Base-by-base conservation (phyloP, 2,797 vertebrate genomes). In the Mus minutoides region DNA sequence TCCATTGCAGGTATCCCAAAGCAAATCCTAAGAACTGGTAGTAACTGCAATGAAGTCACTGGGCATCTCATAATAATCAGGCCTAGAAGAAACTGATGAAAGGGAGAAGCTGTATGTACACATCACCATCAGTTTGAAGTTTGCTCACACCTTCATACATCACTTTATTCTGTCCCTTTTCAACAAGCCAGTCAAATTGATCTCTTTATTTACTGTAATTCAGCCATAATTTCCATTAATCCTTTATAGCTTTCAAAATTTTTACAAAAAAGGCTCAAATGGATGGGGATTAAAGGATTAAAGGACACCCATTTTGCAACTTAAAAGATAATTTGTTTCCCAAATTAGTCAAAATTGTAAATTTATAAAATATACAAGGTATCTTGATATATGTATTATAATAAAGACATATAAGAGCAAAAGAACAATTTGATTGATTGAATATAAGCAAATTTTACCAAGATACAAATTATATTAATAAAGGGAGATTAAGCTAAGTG, bases 301-400 rank as follows among this genome's bases (percentile, higher is more conserved):
- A 60, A 52, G 76, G 37, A 0, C 19, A 85, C 26, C 37, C 92
- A 37, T 8, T 95, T 12, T 69, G 24, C 13, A 94, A 90, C 85
- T 85, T 88, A 86, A 92, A 37, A 29, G 13, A 85, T 34, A n/a
- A 80, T 90, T 83, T 82, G 3, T 85, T 80, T 54, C 31, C 8
- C 31, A 92, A 91, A 79, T 82, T 95, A 90, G 82, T 94, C 67
- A 90, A 10, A 69, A 88, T 75, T 82, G 13, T 94, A 46, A 46
- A 87, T 40, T 95, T 29, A 43, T 92, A 92, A 8, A 88, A 40
- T 90, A 78, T 56, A 2, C 1, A 92, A 62, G 29, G 24, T 5
- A 86, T 88, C 73, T 58, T 80, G 37, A 67, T 87, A 91, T 89
- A 83, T 5, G 49, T 17, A 26, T 91, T 92, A 87, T 82, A 34